Percentiles rank a stretch among this genome's conserved stretches.
Evolutionary conservation across 2,797 vertebrate species (phyloP).

Genomic region (Thamnophis elegans): DNA sequence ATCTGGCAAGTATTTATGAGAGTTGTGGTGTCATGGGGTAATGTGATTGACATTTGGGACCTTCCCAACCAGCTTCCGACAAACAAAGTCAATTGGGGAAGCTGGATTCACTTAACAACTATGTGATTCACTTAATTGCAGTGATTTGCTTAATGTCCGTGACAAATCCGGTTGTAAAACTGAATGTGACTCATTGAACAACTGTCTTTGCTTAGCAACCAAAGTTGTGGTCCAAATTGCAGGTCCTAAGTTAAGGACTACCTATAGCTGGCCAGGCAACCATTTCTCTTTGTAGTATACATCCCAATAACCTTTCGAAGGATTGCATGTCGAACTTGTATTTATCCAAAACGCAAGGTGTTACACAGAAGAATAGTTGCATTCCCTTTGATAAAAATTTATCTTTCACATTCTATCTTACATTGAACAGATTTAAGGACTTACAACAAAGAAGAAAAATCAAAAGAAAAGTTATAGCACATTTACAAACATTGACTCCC

Average conservation of each 20-base stretch:
- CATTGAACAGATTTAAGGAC: not conserved
- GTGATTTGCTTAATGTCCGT: not conserved
- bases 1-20: not conserved
- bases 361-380: not conserved
- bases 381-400: not conserved
- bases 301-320: not conserved
- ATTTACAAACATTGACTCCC: not conserved
- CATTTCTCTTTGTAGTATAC: not conserved
- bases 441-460: not conserved
- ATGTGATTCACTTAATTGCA: not conserved
- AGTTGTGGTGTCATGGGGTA: not conserved
- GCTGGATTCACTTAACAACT: not conserved
- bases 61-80: not conserved
- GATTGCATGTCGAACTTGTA: not conserved
- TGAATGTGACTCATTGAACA: not conserved
- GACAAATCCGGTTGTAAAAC: not conserved
- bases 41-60: not conserved
- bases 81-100: not conserved
- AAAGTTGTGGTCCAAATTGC: not conserved
- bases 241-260: not conserved
- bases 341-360: not conserved
- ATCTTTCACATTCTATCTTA: not conserved
- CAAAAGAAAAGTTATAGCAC: not conserved
- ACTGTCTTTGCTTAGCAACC: not conserved
- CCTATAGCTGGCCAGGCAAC: not conserved